Base-by-base conservation (phyloP, 2,888 invertebrate genomes). In the Ectemnius cavifrons region DNA sequence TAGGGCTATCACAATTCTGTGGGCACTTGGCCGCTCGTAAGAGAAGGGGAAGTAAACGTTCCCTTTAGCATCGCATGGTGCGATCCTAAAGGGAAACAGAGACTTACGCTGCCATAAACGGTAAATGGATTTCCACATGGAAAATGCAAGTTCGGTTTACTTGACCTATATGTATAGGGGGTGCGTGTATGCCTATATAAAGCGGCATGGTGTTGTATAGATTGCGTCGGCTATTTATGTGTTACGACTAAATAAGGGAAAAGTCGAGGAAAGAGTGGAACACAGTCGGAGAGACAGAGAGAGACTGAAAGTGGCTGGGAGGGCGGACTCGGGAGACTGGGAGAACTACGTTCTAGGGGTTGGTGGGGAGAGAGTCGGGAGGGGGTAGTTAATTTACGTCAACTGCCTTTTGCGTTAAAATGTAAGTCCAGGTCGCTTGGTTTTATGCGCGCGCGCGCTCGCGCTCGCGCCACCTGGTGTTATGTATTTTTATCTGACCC, bases 381-480 rank as follows among this genome's bases (percentile, higher is more conserved):
- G 63, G 69, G 18, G 62, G 57, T 63, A 56, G 58, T 65, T 68
- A 67, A 75, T 58, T 78, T 72, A 58, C 74, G 67, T 78, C 57
- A 71, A 70, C 63, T 66, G 65, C 59, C 63, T 71, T 77, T 76
- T 63, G n/a, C 61, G 61, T 64, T 59, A 71, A 76, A 66, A 64
- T 63, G 61, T 57, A 78, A 75, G 74, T 69, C 68, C 69, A 61
- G 67, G 59, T 79, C 75, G 71, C 67, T 71, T 60, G 67, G 66
- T 27, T 58, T 58, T 46, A 45, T 59, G 49, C n/a, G 45, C 52
- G 52, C 16, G 52, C 16, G 37, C 37, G 28, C 28, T 6, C 28
- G 5, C 8, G 1, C n/a, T n/a, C n/a, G 28, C 37, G 23, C 23
- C 23, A 2, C 3, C 23, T 23, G 37, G 37, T 8, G 37, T 37